Base-by-base conservation (phyloP, 2,797 vertebrate genomes). In the Gambusia yucatana region DNA sequence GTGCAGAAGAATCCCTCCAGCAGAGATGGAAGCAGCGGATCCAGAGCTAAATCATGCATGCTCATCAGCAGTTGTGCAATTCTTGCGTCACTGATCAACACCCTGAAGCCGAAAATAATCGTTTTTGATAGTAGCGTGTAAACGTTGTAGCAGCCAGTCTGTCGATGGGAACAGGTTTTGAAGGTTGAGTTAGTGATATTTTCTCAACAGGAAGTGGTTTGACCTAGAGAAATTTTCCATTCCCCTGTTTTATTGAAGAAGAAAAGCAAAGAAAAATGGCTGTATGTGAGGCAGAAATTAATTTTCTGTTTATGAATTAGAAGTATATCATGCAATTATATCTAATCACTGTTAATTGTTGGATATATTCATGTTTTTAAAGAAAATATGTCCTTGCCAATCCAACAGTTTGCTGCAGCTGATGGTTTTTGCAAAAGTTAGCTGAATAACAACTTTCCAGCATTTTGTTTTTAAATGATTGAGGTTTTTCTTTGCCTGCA, bases 201-300 rank as follows among this genome's bases (percentile, higher is more conserved):
- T 69, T 43, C 22, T 70, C 57, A 43, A 10, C 71, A 77, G 74
- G 80, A 81, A 78, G 77, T 50, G 57, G 76, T 80, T 71, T 75
- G 71, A 78, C 75, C 52, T 7, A 8, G 25, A 41, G 57, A 25
- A 11, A 8, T 52, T 83, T 69, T 69, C 65, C 65, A 69, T 69
- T 69, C 22, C 25, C 22, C 5, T 39, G 22, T 22, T 43, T n/a
- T 69, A 69, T 69, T 43, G 22, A 43, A 65, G 61, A 65, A 65
- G 33, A 65, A 65, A 65, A 14, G 65, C 65, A 14, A 2, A 69
- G 4, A 20, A 2, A 2, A 43, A 43, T n/a, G 4, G 39, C 10
- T 69, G 39, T n/a, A 6, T n/a, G 11, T 13, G 65, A 43, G 22
- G 4, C 39, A 69, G 65, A 43, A n/a, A n/a, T 69, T 1, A 3